Evolutionary conservation across 2,797 vertebrate species (phyloP).

Genomic region (Threskiornis aethiopicus): DNA sequence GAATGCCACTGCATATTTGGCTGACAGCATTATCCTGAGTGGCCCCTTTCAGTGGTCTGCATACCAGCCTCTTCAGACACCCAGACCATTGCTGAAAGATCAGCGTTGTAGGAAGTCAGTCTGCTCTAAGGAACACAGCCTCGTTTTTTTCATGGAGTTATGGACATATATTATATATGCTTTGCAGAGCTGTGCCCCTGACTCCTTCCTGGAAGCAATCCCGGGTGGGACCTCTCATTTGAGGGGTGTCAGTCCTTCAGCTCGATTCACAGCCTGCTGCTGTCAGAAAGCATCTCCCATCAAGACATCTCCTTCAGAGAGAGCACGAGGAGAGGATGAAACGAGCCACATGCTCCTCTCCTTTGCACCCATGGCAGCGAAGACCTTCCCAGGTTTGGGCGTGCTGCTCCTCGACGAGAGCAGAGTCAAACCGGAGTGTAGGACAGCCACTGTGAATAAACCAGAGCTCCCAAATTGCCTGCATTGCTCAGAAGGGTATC

Average conservation of each 20-base stretch:
- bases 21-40: background rate
- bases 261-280: background rate
- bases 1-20: background rate
- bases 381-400: background rate
- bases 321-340: background rate
- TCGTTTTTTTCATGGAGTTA: background rate
- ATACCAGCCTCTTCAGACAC: constrained; percentile 13
- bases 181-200: background rate
- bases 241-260: background rate
- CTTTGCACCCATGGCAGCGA: accelerated
- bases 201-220: background rate
- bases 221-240: background rate
- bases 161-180: background rate
- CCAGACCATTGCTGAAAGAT: background rate
- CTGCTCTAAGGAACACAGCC: background rate
- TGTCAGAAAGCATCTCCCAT: background rate
- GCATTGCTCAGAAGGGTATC: background rate
- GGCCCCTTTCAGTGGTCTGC: constrained; percentile 37
- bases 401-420: background rate
- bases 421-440: accelerated
- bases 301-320: background rate
- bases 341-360: accelerated
- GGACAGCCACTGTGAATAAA: background rate
- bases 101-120: background rate
- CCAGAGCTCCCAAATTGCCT: background rate